These are phyloP conservation scores for Torymus aiolomorphi DNA, from an alignment of 2,888 invertebrate genomes.

Conservation along the genomic window DNA sequence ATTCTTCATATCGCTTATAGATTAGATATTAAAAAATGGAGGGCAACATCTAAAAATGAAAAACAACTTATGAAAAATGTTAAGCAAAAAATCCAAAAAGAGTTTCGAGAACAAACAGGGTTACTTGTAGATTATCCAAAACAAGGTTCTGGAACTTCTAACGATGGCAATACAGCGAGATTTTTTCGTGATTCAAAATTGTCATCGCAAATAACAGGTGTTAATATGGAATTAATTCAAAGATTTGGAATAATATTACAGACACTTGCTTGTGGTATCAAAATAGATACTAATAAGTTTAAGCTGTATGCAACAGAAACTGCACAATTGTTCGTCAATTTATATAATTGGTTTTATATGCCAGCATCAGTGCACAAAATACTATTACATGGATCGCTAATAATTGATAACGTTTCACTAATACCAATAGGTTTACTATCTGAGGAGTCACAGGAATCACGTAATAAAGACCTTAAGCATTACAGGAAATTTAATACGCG, in stretches of 20 bases:
- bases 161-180: conserved; percentile 35
- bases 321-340: conserved; percentile 53
- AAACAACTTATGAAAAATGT: background rate
- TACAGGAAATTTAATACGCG: conserved; percentile 27
- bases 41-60: background rate
- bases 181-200: conserved; percentile 15
- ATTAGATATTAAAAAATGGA: background rate
- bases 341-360: conserved; percentile 61
- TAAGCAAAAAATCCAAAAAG: conserved; percentile 9
- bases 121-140: conserved; percentile 17
- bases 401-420: conserved; percentile 40
- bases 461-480: conserved; percentile 56
- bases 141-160: conserved; percentile 26
- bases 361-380: conserved; percentile 58
- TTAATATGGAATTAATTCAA: conserved; percentile 41
- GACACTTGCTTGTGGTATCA: conserved; percentile 33
- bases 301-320: conserved; percentile 43
- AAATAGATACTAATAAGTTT: conserved; percentile 53
- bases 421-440: conserved; percentile 60
- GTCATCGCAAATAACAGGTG: conserved; percentile 10
- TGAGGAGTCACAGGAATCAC: conserved; percentile 59
- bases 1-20: background rate
- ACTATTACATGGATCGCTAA: conserved; percentile 52
- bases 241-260: conserved; percentile 38
- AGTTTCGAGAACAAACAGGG: background rate